Base-by-base conservation (phyloP, 2,797 vertebrate species). In the Dicrostonyx torquatus region DNA sequence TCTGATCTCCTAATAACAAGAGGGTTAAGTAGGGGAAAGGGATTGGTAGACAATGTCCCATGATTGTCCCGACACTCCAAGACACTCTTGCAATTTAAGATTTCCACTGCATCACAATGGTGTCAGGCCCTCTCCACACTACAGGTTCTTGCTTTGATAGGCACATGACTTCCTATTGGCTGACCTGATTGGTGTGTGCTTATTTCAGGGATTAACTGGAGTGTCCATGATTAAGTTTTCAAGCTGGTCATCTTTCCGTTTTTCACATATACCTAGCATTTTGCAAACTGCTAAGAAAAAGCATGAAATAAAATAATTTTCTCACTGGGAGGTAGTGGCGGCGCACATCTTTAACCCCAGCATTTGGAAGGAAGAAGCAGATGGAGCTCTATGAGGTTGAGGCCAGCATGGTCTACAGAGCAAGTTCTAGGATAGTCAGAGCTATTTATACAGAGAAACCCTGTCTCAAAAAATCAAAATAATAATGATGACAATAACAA, bases 241-340 rank as follows among this genome's bases (percentile, higher is more conserved):
- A 87, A 18, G 43, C 1, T 37, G 2, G 31, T 29, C 43, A n/a
- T 34, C 24, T 7, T 55, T 72, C 22, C 13, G 5, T 5, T 66
- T 66, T 34, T 12, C 2, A 2, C 29, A 34, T 66, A 45, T 0
- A n/a, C 43, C 0, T 6, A 72, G 66, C 2, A 31, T 20, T 76
- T 40, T 60, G 78, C 55, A 64, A 80, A n/a, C 17, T 70, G 76
- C 43, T 26, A 58, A 91, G 68, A 88, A 53, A 93, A 85, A 66
- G 48, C 40, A 18, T 72, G 3, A 68, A 48, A 92, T 84, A 48
- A 50, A 53, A 66, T 77, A 91, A 89, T 88, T 75, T 96, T n/a
- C 70, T 60, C 92, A 37, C 95, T 12, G 1, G 29, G 29, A 31
- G 62, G 11, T 64, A 11, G 26, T 43, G 55, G 55, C 20, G 20